Evolutionary conservation across 2,888 invertebrate genomes (phyloP).

Genomic region (Coelopa pilipes): DNA sequence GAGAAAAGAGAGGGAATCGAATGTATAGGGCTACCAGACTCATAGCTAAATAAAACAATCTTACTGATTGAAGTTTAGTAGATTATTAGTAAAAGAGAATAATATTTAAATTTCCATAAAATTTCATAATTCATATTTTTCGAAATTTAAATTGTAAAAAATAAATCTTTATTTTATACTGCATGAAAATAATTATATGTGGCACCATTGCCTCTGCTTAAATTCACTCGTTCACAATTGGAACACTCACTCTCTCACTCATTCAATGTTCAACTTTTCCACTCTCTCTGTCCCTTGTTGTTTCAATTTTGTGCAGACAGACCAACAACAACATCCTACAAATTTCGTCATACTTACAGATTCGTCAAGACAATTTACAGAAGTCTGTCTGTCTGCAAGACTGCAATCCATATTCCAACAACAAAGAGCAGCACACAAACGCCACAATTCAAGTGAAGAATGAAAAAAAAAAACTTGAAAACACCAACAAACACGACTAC

Average conservation of each 20-base stretch:
- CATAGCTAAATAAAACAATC: too few relatives aligned
- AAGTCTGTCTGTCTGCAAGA: conserved; percentile 49
- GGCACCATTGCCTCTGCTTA: neutral
- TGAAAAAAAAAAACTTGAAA: conserved; percentile 20
- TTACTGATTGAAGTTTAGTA: too few relatives aligned
- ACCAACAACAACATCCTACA: conserved; percentile 1
- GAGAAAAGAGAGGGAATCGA: neutral
- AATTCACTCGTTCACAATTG: neutral
- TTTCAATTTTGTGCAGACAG: too few relatives aligned
- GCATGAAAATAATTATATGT: neutral
- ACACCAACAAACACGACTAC: conserved; percentile 4
- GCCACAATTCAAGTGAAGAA: conserved; percentile 31
- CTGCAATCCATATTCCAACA: conserved; percentile 52
- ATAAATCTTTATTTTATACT: too few relatives aligned
- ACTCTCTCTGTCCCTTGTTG: too few relatives aligned
- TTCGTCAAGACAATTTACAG: conserved; percentile 50
- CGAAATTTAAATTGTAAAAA: too few relatives aligned
- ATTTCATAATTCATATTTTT: too few relatives aligned
- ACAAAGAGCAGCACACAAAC: conserved; percentile 34
- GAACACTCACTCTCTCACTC: neutral
- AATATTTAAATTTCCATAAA: too few relatives aligned
- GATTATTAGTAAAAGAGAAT: too few relatives aligned
- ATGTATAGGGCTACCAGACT: too few relatives aligned
- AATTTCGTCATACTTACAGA: conserved; percentile 45
- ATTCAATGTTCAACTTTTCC: too few relatives aligned